Conservation (phyloP, 53 echinoderm and acorn worm species). For the Apostichopus leukothele region DNA sequence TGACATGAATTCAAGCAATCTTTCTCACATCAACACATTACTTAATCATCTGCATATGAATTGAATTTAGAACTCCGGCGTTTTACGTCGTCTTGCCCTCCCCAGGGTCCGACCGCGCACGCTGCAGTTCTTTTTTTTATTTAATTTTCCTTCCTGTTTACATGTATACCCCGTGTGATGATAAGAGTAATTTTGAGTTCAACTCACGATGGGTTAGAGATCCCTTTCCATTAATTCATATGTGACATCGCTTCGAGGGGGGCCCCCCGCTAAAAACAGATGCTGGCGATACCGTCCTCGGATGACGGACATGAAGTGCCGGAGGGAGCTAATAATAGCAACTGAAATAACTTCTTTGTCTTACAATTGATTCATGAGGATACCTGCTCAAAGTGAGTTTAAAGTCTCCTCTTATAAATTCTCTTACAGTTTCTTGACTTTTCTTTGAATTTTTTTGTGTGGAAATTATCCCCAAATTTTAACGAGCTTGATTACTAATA, state of each 20-base stretch:
- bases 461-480: no score
- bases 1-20: slow-evolving; percentile 14
- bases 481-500: no score
- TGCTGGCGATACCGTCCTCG: neutral
- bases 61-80: neutral
- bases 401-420: no score
- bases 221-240: neutral
- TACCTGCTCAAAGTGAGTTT: no score
- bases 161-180: neutral
- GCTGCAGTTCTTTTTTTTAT: neutral
- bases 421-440: no score
- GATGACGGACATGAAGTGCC: no score
- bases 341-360: no score
- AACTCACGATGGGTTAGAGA: neutral
- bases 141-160: neutral
- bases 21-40: slow-evolving; percentile 3
- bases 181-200: slow-evolving; percentile 4
- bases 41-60: slow-evolving; percentile 11
- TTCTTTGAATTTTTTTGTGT: no score
- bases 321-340: neutral
- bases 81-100: neutral
- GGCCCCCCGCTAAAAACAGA: neutral
- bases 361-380: neutral
- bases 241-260: neutral
- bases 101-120: neutral